Conservation (phyloP, 1,140 invertebrate genomes). For the Cepaea nemoralis region DNA sequence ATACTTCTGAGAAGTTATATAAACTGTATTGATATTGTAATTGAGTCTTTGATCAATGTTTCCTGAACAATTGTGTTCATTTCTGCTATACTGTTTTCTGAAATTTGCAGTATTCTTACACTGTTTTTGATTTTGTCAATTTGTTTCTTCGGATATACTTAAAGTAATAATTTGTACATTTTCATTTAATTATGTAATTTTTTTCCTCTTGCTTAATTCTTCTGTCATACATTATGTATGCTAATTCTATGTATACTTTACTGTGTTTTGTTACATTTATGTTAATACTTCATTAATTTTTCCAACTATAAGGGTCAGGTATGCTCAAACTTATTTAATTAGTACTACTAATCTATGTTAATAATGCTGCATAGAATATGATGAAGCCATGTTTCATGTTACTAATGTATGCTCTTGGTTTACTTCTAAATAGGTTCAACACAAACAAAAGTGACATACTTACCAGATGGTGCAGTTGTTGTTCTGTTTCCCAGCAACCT, state of each 20-base stretch:
- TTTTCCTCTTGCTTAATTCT: neutral
- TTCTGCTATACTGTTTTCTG: neutral
- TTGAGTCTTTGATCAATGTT: neutral
- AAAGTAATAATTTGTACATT: neutral
- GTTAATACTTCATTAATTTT: neutral
- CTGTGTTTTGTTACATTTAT: neutral
- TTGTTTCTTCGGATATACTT: neutral
- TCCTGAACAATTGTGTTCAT: neutral
- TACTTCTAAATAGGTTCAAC: conserved; percentile 55
- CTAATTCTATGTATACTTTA: neutral
- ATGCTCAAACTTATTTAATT: neutral
- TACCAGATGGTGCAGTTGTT: conserved; percentile 72
- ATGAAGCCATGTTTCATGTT: neutral
- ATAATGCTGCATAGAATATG: neutral
- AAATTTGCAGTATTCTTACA: neutral
- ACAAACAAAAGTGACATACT: conserved; percentile 69
- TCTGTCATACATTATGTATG: neutral
- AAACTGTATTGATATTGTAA: neutral
- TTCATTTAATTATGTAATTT: neutral
- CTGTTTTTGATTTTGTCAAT: neutral
- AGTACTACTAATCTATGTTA: neutral
- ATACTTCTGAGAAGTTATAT: neutral
- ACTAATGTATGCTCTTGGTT: neutral
- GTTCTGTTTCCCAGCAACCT: conserved; percentile 72
- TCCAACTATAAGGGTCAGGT: neutral